Base-by-base conservation (phyloP, 2,113 vertebrate species). In the Alosa alosa region DNA sequence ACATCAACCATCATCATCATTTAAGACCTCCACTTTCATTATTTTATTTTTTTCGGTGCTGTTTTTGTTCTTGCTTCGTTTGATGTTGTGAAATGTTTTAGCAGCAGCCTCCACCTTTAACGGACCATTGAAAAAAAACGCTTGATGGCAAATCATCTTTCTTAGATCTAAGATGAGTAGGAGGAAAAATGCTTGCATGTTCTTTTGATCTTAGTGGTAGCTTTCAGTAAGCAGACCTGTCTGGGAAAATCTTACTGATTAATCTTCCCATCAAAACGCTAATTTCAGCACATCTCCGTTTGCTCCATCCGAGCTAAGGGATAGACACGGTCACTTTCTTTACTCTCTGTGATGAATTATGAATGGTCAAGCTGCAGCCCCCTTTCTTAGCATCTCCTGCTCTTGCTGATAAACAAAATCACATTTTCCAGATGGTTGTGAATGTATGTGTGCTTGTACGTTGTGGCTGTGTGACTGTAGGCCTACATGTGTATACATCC, bases 51-150 rank as follows among this genome's bases (percentile, higher is more conserved):
- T 36, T 64, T 55, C 18, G 4, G 5, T 60, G 20, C 82, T 64
- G 25, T 85, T 78, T 83, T 85, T 85, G 82, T 82, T 82, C 15
- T 52, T 47, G 44, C 41, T 68, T 47, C 31, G 22, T 87, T 86
- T 83, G 81, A 82, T 90, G 82, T 85, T 4, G 47, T 78, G 72
- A 78, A 85, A 57, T 81, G 60, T 85, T 57, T n/a, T 87, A 83
- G 84, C 41, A 57, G 84, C 31, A 50, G 9, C 4, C 4, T 84
- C 13, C 36, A 82, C 25, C 36, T 22, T 50, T 78, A 52, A n/a
- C 47, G 68, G 83, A 84, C 41, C 68, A 85, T 46, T 85, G 64
- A 84, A 57, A 31, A 9, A 25, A 60, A 57, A 64, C 22, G 17
- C 52, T 57, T 57, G 52, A 20, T 57, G 52, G 11, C 41, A 52